Evolutionary conservation across 2,113 vertebrate species (phyloP).

Genomic region (Pleuronectes platessa): DNA sequence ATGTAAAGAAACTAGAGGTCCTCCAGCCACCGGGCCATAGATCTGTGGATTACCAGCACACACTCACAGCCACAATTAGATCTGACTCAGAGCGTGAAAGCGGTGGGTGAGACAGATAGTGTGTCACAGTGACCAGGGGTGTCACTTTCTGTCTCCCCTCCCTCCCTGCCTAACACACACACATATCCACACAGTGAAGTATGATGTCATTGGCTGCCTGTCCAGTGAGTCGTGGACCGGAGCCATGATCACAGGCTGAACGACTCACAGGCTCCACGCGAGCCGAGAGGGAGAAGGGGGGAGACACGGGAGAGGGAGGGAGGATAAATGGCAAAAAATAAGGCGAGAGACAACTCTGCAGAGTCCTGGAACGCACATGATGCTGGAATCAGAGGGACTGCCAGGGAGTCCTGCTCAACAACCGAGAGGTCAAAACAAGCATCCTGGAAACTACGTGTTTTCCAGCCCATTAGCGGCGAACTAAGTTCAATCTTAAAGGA

Average conservation of each 20-base stretch:
- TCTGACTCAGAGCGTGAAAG: conserved; percentile 39
- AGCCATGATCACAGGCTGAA: conserved; percentile 55
- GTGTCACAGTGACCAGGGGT: conserved; percentile 77
- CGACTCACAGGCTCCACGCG: conserved; percentile 53
- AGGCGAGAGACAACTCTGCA: conserved; percentile 8
- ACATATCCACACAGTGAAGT: conserved; percentile 10
- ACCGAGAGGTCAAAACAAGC: neutral
- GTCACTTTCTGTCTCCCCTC: conserved; percentile 55
- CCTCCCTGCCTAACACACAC: conserved; percentile 1
- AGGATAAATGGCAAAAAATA: conserved; percentile 30
- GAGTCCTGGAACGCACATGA: conserved; percentile 30
- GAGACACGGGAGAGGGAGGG: neutral
- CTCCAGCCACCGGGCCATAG: neutral
- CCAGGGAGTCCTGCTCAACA: conserved; percentile 4
- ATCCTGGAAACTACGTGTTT: neutral
- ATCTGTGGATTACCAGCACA: conserved; percentile 10
- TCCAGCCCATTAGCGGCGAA: no score
- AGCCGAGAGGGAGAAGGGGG: conserved; percentile 24
- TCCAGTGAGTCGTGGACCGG: conserved; percentile 54
- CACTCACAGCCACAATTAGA: conserved; percentile 14
- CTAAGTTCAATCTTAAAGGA: no score
- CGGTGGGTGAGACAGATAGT: conserved; percentile 51
- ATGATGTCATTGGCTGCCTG: conserved; percentile 72
- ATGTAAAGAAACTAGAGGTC: neutral
- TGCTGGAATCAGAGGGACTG: neutral